These are phyloP conservation scores for Drosophila setosimentum DNA, from an alignment of 2,888 invertebrate species.

Conservation along the genomic window DNA sequence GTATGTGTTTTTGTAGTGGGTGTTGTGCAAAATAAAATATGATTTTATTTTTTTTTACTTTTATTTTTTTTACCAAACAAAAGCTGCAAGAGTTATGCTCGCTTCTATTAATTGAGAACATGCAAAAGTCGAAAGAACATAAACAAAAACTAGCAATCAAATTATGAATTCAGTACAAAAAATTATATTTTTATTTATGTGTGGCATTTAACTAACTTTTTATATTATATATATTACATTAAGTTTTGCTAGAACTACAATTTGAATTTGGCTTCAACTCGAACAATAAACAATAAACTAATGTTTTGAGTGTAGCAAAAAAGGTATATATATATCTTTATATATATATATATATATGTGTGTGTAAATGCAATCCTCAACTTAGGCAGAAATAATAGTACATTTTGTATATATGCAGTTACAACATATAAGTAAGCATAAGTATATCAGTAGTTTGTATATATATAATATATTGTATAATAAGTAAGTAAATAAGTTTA, in stretches of 20 bases:
- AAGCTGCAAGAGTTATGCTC: slow-evolving; percentile 35
- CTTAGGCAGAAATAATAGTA: slow-evolving; percentile 26
- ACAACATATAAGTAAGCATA: slow-evolving; percentile 11
- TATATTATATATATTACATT: slow-evolving; percentile 31
- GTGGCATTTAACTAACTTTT: slow-evolving; percentile 53
- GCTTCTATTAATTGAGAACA: slow-evolving; percentile 29
- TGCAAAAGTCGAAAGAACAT: slow-evolving; percentile 38
- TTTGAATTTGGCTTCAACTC: slow-evolving; percentile 69
- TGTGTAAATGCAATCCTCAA: slow-evolving; percentile 45
- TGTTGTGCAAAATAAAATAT: slow-evolving; percentile 61
- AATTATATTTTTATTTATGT: slow-evolving; percentile 66
- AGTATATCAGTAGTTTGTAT: slow-evolving; percentile 25
- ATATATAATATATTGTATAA: slow-evolving; percentile 12
- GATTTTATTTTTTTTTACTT: slow-evolving; percentile 4
- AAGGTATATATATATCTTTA: neutral
- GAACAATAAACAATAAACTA: slow-evolving; percentile 38
- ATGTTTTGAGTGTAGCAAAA: slow-evolving; percentile 45
- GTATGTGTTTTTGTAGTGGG: slow-evolving; percentile 40
- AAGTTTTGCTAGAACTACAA: slow-evolving; percentile 56
- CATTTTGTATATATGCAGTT: slow-evolving; percentile 14
- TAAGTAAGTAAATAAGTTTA: slow-evolving; percentile 29
- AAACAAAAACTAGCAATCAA: slow-evolving; percentile 29
- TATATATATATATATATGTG: slow-evolving; percentile 6
- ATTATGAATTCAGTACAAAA: slow-evolving; percentile 68
- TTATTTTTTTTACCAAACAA: slow-evolving; percentile 25